Percentiles rank a stretch among this genome's conserved stretches.
These are phyloP conservation scores for Clarias gariepinus DNA, from an alignment of 2,113 vertebrate species.

Conservation along the genomic window DNA sequence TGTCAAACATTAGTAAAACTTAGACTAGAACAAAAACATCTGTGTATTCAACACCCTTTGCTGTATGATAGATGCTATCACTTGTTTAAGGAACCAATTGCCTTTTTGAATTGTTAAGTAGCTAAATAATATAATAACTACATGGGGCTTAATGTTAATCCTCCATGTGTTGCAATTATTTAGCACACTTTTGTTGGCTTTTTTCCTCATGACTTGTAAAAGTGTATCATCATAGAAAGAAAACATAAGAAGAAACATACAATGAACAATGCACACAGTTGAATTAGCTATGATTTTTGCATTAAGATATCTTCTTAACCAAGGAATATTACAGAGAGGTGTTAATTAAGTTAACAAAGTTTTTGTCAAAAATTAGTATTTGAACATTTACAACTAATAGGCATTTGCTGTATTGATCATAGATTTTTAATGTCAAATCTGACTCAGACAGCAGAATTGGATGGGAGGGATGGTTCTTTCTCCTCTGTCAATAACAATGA, in stretches of 20 bases:
- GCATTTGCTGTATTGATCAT: background rate
- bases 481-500: background rate
- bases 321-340: background rate
- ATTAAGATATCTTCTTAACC: background rate
- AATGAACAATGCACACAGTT: no score
- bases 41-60: background rate
- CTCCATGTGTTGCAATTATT: background rate
- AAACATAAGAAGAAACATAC: no score
- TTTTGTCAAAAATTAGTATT: no score
- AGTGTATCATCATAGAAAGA: background rate
- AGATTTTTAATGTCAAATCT: background rate
- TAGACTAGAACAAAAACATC: conserved; percentile 17
- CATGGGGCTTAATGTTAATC: background rate
- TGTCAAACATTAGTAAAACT: conserved; percentile 37
- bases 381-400: background rate
- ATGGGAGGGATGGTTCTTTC: background rate
- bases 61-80: no score
- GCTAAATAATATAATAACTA: background rate
- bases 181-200: background rate
- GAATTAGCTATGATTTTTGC: background rate
- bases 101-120: background rate
- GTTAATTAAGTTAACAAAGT: no score
- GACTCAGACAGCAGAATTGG: background rate
- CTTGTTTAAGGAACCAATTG: background rate
- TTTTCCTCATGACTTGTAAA: background rate